phyloP scores from a whole-genome alignment of 2,113 vertebrate genomes.

The Calyptomena viridis region DNA sequence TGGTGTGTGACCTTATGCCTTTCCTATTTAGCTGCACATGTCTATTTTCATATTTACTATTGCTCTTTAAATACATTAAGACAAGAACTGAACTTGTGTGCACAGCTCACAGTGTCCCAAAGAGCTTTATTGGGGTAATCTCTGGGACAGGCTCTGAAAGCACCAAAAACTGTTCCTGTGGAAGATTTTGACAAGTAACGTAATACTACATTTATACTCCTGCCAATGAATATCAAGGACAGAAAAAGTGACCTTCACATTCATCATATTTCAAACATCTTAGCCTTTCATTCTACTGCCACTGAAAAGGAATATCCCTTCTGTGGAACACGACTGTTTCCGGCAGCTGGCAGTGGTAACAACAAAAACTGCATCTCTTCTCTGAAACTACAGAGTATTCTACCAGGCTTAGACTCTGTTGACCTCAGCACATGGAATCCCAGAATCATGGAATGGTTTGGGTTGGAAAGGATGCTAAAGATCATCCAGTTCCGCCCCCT shows the following conservation, averaged over 20 bases:
- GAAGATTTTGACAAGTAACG: neutral
- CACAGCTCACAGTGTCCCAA: neutral
- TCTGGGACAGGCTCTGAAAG: neutral
- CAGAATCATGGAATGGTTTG: neutral
- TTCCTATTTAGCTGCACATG: neutral
- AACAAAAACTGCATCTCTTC: neutral
- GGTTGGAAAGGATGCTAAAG: neutral
- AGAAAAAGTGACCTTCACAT: neutral
- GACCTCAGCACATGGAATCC: neutral
- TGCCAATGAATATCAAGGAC: neutral
- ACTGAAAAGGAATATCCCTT: neutral
- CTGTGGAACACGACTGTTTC: neutral
- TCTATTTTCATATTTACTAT: neutral
- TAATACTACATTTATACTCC: neutral
- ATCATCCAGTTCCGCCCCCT: neutral
- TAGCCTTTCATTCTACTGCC: neutral
- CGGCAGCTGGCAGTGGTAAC: neutral
- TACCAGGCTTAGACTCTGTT: neutral
- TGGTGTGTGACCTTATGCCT: neutral
- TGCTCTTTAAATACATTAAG: neutral
- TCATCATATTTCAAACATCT: neutral
- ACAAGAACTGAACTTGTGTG: neutral
- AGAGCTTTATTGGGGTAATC: neutral
- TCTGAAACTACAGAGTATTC: neutral
- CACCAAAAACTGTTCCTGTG: neutral